Evolutionary conservation across 1,140 invertebrate genomes (phyloP).

Genomic region (Radopholus similis): DNA sequence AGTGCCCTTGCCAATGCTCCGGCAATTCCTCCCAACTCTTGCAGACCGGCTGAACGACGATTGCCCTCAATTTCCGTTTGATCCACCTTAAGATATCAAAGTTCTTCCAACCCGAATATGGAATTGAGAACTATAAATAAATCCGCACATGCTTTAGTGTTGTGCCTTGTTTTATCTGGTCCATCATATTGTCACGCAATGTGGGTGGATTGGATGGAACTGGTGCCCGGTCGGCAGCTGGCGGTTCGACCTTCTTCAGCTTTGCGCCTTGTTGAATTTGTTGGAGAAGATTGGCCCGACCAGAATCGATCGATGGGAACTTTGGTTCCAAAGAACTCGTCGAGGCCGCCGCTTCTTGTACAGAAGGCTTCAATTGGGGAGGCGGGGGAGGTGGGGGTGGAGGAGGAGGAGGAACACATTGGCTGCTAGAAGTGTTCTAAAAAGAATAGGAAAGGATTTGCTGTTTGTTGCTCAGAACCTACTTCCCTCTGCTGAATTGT

Average conservation of each 20-base stretch:
- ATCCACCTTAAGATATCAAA: slow-evolving; percentile 32
- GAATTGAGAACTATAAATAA: not conserved
- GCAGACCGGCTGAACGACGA: slow-evolving; percentile 25
- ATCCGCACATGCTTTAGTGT: slow-evolving; percentile 19
- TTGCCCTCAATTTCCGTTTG: slow-evolving; percentile 26
- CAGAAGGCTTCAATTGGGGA: not conserved
- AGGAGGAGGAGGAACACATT: slow-evolving; percentile 10
- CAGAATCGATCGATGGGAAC: not conserved
- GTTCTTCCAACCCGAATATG: not conserved
- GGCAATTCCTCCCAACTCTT: slow-evolving; percentile 43
- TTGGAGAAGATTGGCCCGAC: slow-evolving; percentile 24
- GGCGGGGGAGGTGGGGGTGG: slow-evolving; percentile 4
- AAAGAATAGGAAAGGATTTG: not conserved
- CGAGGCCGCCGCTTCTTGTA: not conserved
- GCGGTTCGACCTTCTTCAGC: slow-evolving; percentile 26
- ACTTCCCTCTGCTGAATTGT: slow-evolving; percentile 5
- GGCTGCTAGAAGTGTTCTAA: too few relatives aligned
- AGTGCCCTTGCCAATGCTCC: slow-evolving; percentile 41
- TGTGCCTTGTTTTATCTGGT: slow-evolving; percentile 28
- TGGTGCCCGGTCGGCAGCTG: slow-evolving; percentile 13
- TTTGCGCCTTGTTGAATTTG: slow-evolving; percentile 37
- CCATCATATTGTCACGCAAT: slow-evolving; percentile 28
- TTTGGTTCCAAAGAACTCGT: not conserved
- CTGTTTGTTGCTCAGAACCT: not conserved
- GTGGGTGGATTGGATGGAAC: slow-evolving; percentile 28